phyloP scores from a whole-genome alignment of 2,113 vertebrate species.

The Cyphomyrus discorhynchus region DNA sequence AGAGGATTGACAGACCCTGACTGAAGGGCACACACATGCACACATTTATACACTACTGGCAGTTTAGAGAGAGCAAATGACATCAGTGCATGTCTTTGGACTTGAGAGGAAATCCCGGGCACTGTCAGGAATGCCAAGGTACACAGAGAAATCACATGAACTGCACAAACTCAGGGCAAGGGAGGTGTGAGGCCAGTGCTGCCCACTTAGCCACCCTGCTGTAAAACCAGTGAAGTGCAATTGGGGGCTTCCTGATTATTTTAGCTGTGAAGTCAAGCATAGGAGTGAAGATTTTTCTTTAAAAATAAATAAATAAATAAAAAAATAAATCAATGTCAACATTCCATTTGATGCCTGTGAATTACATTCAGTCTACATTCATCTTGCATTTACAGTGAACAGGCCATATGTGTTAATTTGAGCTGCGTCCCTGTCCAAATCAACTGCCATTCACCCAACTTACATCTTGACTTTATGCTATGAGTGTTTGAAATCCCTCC shows the following conservation, averaged over 20 bases:
- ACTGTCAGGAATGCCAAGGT: neutral
- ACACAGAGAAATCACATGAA: neutral
- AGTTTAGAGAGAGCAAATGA: neutral
- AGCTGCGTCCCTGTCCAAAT: neutral
- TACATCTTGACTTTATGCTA: neutral
- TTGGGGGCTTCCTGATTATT: slow-evolving; percentile 5
- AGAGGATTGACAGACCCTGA: neutral
- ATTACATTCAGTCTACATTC: neutral
- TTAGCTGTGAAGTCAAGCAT: slow-evolving; percentile 22
- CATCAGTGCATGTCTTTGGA: neutral
- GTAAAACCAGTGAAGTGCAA: slow-evolving; percentile 10
- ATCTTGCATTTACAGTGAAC: neutral
- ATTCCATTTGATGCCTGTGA: neutral
- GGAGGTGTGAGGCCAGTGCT: neutral
- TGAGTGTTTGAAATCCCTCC: neutral
- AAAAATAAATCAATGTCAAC: neutral
- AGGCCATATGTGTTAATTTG: neutral
- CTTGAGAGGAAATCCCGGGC: neutral
- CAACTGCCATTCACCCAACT: neutral
- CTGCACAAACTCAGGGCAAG: neutral
- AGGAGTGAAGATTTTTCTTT: slow-evolving; percentile 6
- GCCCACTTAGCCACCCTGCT: neutral
- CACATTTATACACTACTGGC: neutral
- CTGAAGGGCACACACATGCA: neutral
- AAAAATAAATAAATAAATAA: slow-evolving; percentile 1